A percentile compares a stretch with the other conserved stretches of the same genome.
These are phyloP conservation scores for Aptenodytes patagonicus DNA, from an alignment of 2,113 vertebrate genomes.

Conservation along the genomic window DNA sequence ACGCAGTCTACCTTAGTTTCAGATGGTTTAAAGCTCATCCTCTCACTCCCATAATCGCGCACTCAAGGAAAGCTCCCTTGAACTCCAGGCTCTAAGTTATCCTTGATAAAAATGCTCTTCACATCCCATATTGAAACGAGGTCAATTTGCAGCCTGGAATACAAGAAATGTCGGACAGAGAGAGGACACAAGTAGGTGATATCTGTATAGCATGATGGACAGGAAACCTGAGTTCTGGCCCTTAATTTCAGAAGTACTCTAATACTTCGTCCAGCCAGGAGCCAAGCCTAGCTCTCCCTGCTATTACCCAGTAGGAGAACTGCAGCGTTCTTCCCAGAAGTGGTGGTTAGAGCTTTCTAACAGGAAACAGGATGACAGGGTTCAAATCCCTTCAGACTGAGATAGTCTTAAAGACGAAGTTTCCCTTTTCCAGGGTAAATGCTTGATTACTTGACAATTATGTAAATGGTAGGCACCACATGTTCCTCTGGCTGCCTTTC, in stretches of 20 bases:
- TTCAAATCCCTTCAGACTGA: neutral
- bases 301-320: neutral
- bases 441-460: neutral
- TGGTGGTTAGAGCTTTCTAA: neutral
- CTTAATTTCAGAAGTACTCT: neutral
- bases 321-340: neutral
- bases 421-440: neutral
- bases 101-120: neutral
- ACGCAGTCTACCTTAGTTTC: neutral
- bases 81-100: neutral
- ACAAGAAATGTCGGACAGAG: neutral
- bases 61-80: neutral
- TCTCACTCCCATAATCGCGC: neutral
- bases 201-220: neutral
- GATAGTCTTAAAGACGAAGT: neutral
- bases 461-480: neutral
- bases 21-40: neutral
- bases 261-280: neutral
- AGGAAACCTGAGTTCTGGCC: neutral
- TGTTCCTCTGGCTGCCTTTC: neutral
- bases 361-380: neutral
- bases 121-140: rapidly evolving
- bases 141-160: neutral
- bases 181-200: neutral
- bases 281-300: neutral